Base-by-base conservation (phyloP, 2,113 vertebrate genomes). In the Paralichthys olivaceus region DNA sequence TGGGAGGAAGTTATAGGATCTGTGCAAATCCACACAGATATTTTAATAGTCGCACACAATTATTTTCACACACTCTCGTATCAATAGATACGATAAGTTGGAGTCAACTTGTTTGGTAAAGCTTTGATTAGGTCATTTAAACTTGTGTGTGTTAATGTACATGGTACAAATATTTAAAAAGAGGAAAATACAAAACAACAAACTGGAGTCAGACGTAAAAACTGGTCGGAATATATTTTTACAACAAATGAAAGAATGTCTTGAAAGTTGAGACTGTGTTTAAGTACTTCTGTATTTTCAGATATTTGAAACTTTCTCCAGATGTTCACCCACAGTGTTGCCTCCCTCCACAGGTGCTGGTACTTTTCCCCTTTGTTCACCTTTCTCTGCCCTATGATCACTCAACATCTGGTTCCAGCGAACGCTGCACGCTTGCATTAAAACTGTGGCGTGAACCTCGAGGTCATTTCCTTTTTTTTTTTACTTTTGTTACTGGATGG, bases 351-450 rank as follows among this genome's bases (percentile, higher is more conserved):
- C 89, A 89, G 77, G 83, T 68, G 81, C 56, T 47, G 69, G 23
- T 64, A 13, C 76, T 73, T 5, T 45, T 51, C 83, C 72, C 62
- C 69, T 43, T 25, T 59, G 1, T 34, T 72, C 75, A 65, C 75
- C 80, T 69, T 4, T 54, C 79, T 57, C 72, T 79, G 70, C 59
- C 69, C 74, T 77, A 1, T 47, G 72, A 85, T 84, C 70, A 69
- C 64, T 23, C 75, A 86, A 79, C 87, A 88, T 84, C 87, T 87
- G 89, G 71, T 72, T 84, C 59, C 73, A 68, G 7, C 49, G 2
- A 17, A 19, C 77, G 56, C 69, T 11, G 11, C 54, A 4, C 53
- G 62, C 69, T 84, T 60, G 61, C 66, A 60, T 76, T 80, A 72
- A 83, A 85, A 72, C 49, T 3, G 12, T 1, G 63, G n/a, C 59